Percentiles rank a stretch among this genome's conserved stretches.
These are phyloP conservation scores for Troides oblongomaculatus DNA, from an alignment of 2,888 invertebrate species.

Conservation along the genomic window DNA sequence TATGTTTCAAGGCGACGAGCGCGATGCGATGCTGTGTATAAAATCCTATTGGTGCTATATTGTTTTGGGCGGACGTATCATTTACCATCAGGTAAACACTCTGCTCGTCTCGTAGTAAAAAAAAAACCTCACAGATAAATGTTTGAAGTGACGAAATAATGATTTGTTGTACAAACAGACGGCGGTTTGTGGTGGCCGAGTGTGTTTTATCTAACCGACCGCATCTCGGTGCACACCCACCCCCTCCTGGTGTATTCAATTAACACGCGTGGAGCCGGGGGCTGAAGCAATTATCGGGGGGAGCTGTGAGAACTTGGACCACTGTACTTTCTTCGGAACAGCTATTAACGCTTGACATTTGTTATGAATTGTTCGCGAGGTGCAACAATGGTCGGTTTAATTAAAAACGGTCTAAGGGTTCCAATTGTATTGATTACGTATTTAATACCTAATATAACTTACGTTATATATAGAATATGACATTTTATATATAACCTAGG, in stretches of 20 bases:
- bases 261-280: constrained; percentile 41
- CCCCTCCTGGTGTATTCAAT: constrained; percentile 56
- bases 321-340: constrained; percentile 47
- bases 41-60: too few species aligned
- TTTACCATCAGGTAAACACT: too few species aligned
- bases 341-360: constrained; percentile 60
- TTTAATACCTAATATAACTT: too few species aligned
- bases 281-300: constrained; percentile 59
- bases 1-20: too few species aligned
- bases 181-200: constrained; percentile 14
- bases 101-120: too few species aligned
- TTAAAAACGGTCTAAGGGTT: constrained; percentile 51
- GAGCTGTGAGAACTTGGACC: constrained; percentile 42
- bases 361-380: constrained; percentile 64
- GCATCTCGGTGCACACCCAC: constrained; percentile 14
- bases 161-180: constrained; percentile 17
- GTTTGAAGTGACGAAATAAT: constrained; percentile 14
- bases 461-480: too few species aligned
- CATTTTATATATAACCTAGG: too few species aligned
- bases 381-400: constrained; percentile 64
- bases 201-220: constrained; percentile 28
- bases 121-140: neutral
- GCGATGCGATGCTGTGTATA: too few species aligned
- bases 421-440: constrained; percentile 40
- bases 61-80: too few species aligned